Evolutionary conservation across 2,888 invertebrate genomes (phyloP), one percentile per base, ranked within the genome.

Genomic region (Geophilus truncorum): DNA sequence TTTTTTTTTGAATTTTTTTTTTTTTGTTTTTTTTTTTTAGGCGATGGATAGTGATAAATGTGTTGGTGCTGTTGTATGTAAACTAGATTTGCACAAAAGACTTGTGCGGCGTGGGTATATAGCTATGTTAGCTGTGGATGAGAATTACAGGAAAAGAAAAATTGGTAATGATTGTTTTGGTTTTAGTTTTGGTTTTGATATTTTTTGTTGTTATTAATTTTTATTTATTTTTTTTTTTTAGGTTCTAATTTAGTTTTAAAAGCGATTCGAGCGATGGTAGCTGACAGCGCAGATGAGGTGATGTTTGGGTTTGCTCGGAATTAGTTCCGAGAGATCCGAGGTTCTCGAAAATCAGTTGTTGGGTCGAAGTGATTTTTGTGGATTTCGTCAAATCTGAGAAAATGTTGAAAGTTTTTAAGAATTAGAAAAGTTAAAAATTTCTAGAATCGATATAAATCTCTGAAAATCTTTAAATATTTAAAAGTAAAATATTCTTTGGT

Each of bases 41-140:
- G 97, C 97, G 82, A 94, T 94, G 90, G 92, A 94, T 87, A 92
- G 92, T 85, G 91, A 92, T 82, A 92, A 92, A 86, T 96, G 95
- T 87, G 95, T 98, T 84, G 99, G 99, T 88, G 98, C 98, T 86
- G 97, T 99, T 86, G 98, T 99, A 84, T 99, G 99, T 91, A 99
- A 99, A 89, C 90, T 98, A 88, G 97, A 97, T 89, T 91, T 95
- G 88, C 95, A 96, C 88, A 91, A 93, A 83, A 87, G 87, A 83
- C 92, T 94, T 86, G 93, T 94, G 84, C 93, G 93, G 86, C 91
- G 98, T 87, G 99, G 98, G 83, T 99, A 99, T 88, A 98, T 99
- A 86, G 99, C 98, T 80, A 99, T 99, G 99, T 89, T 99, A 87
- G 99, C 99, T 36, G 97, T 99, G 45, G 98, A 98, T 88, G 93